Conservation (phyloP, 2,113 vertebrate species). For the Stegostoma tigrinum region DNA sequence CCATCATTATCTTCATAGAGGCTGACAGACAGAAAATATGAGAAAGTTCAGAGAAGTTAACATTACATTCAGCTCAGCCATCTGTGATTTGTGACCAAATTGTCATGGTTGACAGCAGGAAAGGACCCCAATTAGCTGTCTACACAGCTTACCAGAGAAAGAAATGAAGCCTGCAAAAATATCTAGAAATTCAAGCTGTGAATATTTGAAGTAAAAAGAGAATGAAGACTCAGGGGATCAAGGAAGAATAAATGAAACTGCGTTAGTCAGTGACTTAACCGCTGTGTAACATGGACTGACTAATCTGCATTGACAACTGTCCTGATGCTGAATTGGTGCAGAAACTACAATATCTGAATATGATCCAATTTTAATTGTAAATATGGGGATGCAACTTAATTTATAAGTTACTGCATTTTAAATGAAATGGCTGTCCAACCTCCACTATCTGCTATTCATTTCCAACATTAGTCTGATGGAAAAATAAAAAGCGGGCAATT, state of each 20-base stretch:
- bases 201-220: neutral
- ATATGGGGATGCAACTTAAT: neutral
- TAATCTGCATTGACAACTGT: neutral
- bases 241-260: neutral
- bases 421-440: neutral
- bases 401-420: neutral
- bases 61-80: neutral
- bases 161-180: neutral
- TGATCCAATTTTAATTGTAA: neutral
- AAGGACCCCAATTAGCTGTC: neutral
- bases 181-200: neutral
- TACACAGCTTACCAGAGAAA: neutral
- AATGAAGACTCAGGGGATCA: slow-evolving; percentile 10
- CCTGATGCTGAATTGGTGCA: neutral
- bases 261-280: neutral
- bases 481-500: neutral
- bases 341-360: neutral
- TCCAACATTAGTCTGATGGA: neutral
- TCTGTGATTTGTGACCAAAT: neutral
- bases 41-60: neutral
- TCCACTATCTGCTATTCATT: neutral
- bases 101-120: neutral
- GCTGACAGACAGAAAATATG: neutral
- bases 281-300: neutral
- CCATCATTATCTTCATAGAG: neutral